Conservation (phyloP, 2,888 invertebrate genomes). For the Chrysodeixis includens region DNA sequence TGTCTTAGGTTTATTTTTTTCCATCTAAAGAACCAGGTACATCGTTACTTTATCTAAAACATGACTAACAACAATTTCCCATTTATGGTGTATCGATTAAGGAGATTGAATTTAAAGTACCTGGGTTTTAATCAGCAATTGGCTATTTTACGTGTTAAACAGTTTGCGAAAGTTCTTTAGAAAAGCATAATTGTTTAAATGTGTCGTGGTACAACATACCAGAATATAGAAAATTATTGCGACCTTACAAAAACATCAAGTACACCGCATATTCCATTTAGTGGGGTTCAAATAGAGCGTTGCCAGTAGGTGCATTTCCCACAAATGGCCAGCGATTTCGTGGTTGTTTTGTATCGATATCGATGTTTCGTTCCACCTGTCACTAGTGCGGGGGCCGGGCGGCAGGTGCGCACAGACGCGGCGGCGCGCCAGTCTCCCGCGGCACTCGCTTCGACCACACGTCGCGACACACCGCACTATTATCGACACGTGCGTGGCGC, state of each 20-base stretch:
- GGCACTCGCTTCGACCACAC: conserved; percentile 78
- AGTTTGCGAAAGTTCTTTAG: too few relatives aligned
- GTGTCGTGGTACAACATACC: too few relatives aligned
- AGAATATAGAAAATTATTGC: too few relatives aligned
- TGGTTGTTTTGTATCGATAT: conserved; percentile 75
- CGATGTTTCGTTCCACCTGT: conserved; percentile 78
- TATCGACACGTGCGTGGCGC: conserved; percentile 85
- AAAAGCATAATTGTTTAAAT: too few relatives aligned
- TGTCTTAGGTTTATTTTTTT: too few relatives aligned
- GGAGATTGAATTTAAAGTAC: too few relatives aligned
- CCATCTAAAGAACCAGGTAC: too few relatives aligned
- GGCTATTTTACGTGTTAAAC: too few relatives aligned
- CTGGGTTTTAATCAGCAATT: too few relatives aligned
- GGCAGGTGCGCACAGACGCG: conserved; percentile 85
- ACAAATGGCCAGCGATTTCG: neutral
- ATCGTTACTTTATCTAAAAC: too few relatives aligned
- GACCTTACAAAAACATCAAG: neutral
- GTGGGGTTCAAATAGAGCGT: neutral
- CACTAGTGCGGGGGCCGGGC: conserved; percentile 82
- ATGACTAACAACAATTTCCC: too few relatives aligned
- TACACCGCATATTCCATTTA: neutral
- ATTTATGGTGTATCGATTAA: too few relatives aligned
- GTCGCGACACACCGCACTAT: conserved; percentile 69
- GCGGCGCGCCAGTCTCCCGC: conserved; percentile 88
- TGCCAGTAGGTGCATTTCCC: neutral